Evolutionary conservation across 2,113 vertebrate species (phyloP), one percentile per base, ranked within the genome.

Genomic region (Rhinoderma darwinii): DNA sequence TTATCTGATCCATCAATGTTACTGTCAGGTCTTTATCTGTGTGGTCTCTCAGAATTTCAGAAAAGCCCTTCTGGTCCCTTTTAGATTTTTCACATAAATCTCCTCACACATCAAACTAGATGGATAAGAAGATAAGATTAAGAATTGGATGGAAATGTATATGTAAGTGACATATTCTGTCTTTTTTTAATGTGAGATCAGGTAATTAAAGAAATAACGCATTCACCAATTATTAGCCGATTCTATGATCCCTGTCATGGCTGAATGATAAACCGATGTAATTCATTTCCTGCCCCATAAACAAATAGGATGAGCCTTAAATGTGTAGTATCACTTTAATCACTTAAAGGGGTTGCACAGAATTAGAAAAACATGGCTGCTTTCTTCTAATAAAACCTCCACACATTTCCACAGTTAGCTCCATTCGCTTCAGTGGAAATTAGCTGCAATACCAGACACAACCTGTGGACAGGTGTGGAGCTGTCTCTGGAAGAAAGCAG

Each of bases 1-100:
- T 80, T 80, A 80, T 79, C 76, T 79, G 50, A 35, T 79, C 77
- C 77, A 80, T 80, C 77, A 59, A 22, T n/a, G 35, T 59, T 59
- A n/a, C 20, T 82, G 80, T 68, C 41, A 41, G 56, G 22, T 41
- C 25, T 35, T 70, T 3, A 83, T 47, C 63, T 72, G 81, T 83
- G 81, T 50, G 63, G 81, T 51, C 81, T 70, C 43, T 18, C 2
- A 27, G 63, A 51, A 51, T 83, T 83, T 72, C 7, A 35, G 0
- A 39, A 43, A 70, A 32, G 18, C 37, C 68, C 22, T 73, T 39
- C 68, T 72, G 32, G 37, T 72, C 41, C 72, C 37, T 72, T n/a
- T 72, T 72, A 39, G 25, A 72, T 11, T 12, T 41, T 25, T 27
- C 32, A 25, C 30, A 84, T 84, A 84, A 73, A 84, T 84, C 66